Evolutionary conservation across 2,113 vertebrate species (phyloP).

Genomic region (Sterna hirundo): DNA sequence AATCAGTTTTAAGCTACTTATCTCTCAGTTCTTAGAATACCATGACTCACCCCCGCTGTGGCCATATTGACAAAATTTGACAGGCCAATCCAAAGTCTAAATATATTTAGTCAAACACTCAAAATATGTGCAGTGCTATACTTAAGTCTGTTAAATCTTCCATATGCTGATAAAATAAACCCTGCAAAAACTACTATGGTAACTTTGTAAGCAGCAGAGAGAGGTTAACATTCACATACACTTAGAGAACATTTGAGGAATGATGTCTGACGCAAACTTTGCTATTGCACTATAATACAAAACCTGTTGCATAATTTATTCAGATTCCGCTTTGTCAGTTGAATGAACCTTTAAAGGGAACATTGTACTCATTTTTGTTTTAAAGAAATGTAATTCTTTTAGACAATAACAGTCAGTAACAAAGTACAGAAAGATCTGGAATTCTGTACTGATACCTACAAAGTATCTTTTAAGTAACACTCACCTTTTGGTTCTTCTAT

Average conservation of each 20-base stretch:
- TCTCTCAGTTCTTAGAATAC: not conserved
- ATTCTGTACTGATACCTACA: not conserved
- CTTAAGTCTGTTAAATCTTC: not conserved
- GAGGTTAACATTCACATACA: not conserved
- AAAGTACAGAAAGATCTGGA: not conserved
- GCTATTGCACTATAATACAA: not conserved
- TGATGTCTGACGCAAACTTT: not conserved
- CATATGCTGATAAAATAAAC: not conserved
- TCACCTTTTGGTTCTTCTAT: constrained; percentile 78
- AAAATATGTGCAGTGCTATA: not conserved
- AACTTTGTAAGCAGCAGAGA: not conserved
- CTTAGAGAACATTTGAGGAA: not conserved
- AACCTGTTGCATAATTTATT: not conserved
- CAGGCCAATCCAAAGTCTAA: not conserved
- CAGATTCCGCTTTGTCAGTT: not conserved
- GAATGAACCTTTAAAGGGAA: not conserved
- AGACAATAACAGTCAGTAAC: not conserved
- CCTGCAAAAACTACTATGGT: not conserved
- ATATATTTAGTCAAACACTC: not conserved
- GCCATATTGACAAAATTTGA: not conserved
- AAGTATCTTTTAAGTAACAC: not conserved
- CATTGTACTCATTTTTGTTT: not conserved
- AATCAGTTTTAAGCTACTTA: not conserved
- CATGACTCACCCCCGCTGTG: not conserved
- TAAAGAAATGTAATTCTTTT: not conserved